Conservation (phyloP, 2,888 invertebrate species). For the Sicus ferrugineus region DNA sequence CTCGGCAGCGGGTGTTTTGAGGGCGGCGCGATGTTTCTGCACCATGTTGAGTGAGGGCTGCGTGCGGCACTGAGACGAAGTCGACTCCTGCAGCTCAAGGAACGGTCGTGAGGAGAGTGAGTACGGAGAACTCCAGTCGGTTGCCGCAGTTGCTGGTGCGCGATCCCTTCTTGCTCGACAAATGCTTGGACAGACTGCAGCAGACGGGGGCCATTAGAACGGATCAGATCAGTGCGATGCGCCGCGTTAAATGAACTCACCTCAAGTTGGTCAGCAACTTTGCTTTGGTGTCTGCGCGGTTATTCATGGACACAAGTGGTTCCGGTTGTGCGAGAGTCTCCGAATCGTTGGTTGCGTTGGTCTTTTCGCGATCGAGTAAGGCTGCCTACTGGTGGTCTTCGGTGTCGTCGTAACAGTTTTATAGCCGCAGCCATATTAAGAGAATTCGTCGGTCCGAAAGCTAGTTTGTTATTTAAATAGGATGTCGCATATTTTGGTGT, state of each 20-base stretch:
- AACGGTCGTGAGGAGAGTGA: slow-evolving; percentile 85
- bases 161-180: slow-evolving; percentile 82
- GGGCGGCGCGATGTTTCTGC: slow-evolving; percentile 52
- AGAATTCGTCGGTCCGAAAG: background rate
- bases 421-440: slow-evolving; percentile 32
- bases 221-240: background rate
- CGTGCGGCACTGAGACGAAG: too few relatives aligned
- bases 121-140: slow-evolving; percentile 82
- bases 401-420: slow-evolving; percentile 27
- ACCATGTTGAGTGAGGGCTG: slow-evolving; percentile 57
- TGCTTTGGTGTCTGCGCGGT: slow-evolving; percentile 60
- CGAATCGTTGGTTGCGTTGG: background rate
- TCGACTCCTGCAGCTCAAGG: too few relatives aligned
- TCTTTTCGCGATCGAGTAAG: slow-evolving; percentile 4
- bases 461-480: slow-evolving; percentile 14
- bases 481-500: too few relatives aligned
- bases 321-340: slow-evolving; percentile 19
- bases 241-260: slow-evolving; percentile 44
- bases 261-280: slow-evolving; percentile 62
- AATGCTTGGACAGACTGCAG: slow-evolving; percentile 80
- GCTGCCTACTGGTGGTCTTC: slow-evolving; percentile 32
- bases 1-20: slow-evolving; percentile 53
- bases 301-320: slow-evolving; percentile 53
- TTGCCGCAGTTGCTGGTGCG: slow-evolving; percentile 86
- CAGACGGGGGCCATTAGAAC: too few relatives aligned